Percentiles rank a stretch among this genome's conserved stretches.
Conservation (phyloP, 2,888 invertebrate species). For the Maniola hyperantus region DNA sequence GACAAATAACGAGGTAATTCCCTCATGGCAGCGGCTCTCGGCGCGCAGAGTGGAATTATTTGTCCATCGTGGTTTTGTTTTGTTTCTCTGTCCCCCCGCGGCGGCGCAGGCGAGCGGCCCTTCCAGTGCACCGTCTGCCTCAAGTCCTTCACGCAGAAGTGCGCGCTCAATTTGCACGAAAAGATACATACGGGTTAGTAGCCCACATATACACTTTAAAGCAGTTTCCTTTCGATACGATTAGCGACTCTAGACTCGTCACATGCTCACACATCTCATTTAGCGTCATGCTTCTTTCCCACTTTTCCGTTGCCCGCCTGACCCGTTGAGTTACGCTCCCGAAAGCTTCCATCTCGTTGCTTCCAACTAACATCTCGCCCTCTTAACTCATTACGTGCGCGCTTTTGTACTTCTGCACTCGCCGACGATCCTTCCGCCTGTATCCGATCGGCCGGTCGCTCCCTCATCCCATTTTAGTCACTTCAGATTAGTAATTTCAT, state of each 20-base stretch:
- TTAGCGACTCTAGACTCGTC: constrained; percentile 63
- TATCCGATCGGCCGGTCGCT: constrained; percentile 59
- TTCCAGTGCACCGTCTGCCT: constrained; percentile 85
- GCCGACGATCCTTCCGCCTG: constrained; percentile 60
- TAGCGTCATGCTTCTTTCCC: constrained; percentile 78
- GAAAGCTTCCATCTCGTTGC: constrained; percentile 77
- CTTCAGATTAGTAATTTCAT: constrained; percentile 64
- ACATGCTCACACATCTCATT: constrained; percentile 61
- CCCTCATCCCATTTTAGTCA: constrained; percentile 64
- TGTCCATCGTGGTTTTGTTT: constrained; percentile 83
- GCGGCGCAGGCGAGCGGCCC: constrained; percentile 83
- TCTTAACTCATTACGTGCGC: constrained; percentile 65
- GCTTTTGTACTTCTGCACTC: constrained; percentile 75
- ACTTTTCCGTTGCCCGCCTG: constrained; percentile 78
- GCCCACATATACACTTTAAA: constrained; percentile 79
- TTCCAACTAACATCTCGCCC: constrained; percentile 75
- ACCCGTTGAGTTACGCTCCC: constrained; percentile 70
- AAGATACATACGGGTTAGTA: constrained; percentile 85
- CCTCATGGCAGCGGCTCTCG: constrained; percentile 69
- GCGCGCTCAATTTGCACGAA: constrained; percentile 85
- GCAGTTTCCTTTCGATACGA: constrained; percentile 69
- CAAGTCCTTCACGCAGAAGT: constrained; percentile 85
- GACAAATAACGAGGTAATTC: constrained; percentile 78
- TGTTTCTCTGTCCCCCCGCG: constrained; percentile 80
- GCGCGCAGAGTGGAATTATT: constrained; percentile 62